Conservation (phyloP, 2,797 vertebrate genomes). For the Alosa sapidissima region DNA sequence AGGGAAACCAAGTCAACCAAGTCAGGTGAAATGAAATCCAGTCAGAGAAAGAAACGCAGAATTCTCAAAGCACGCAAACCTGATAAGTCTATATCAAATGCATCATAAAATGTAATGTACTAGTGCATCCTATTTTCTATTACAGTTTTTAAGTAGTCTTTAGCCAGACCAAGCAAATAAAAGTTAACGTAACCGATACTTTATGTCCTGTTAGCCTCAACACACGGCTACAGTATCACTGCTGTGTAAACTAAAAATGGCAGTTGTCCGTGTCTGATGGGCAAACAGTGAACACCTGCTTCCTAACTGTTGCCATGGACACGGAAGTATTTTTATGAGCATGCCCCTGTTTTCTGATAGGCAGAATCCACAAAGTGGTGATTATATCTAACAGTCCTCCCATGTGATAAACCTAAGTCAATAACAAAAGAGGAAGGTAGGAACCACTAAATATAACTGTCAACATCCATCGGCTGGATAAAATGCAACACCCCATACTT, state of each 20-base stretch:
- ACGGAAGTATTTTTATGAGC: background rate
- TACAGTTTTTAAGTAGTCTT: background rate
- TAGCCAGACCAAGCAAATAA: background rate
- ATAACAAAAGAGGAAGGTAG: background rate
- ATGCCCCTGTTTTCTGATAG: background rate
- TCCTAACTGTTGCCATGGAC: background rate
- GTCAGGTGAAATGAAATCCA: background rate
- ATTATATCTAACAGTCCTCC: background rate
- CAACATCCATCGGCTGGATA: background rate
- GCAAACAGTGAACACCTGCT: slow-evolving; percentile 22
- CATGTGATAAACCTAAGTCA: background rate
- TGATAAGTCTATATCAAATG: background rate
- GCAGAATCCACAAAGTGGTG: background rate
- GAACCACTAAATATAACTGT: background rate
- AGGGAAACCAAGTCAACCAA: background rate
- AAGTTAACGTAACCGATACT: background rate
- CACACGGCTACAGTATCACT: background rate
- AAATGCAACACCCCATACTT: background rate
- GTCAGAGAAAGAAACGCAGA: background rate
- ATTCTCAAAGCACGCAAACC: background rate
- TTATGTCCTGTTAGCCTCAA: background rate
- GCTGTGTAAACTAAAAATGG: slow-evolving; percentile 12
- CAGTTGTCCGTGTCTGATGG: background rate
- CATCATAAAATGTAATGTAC: background rate
- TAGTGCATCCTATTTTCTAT: background rate